Evolutionary conservation across 2,888 invertebrate species (phyloP), one percentile per base, ranked within the genome.

Genomic region (Schizotus pectinicornis): DNA sequence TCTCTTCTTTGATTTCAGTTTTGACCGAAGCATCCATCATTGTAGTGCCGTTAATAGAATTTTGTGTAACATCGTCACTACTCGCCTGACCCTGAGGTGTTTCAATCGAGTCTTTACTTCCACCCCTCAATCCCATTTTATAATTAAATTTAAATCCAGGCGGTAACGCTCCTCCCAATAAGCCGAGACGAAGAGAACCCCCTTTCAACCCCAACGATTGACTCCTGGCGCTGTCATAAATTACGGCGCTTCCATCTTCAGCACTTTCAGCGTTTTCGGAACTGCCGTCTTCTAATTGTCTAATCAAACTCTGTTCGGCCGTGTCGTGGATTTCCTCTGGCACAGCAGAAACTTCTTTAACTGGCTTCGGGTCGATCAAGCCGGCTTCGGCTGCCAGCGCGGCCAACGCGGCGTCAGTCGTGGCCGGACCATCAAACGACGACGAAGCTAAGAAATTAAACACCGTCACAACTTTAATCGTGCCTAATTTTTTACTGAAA

Each of bases 371-470:
- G 65, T 85, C 85, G 36, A 86, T 83, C 2, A 86, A 74, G 1
- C 86, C 85, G 30, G 86, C 85, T 70, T 86, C 87, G 0, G 85
- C 86, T 6, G 86, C 86, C 12, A 87, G 72, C 3, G 86, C 86
- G 9, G 86, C 85, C 7, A 87, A 70, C 1, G 86, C 86, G 1
- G 86, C 85, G 66, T 86, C 86, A 1, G 85, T 86, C 2, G 85
- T 85, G 1, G 84, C 85, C 6, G 85, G 85, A 5, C 84, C 83
- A 63, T 85, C 85, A 61, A 79, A 80, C 0, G 83, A 81, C 7
- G 83, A 81, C 31, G 82, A 82, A 11, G 83, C 82, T 80, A 55
- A 36, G 61, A 61, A 43, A 37, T n/a, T n/a, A n/a, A n/a, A n/a
- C n/a, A n/a, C n/a, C n/a, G n/a, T n/a, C n/a, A n/a, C n/a, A n/a